Conservation (phyloP, 92 coral and sea anemone genomes). For the Siderastrea radians region DNA sequence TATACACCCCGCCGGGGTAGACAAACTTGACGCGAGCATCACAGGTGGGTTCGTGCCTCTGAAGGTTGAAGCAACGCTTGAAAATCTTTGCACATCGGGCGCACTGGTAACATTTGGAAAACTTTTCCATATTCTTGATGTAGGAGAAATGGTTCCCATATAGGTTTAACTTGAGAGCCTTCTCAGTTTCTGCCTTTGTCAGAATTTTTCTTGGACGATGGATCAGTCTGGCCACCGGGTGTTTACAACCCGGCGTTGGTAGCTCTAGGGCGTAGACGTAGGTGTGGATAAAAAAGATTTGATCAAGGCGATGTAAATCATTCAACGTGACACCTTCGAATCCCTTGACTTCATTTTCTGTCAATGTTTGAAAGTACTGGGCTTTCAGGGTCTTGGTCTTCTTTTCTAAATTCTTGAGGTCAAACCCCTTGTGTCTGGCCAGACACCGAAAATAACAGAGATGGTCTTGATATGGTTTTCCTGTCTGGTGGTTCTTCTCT, state of each 20-base stretch:
- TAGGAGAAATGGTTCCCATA: background rate
- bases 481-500: background rate
- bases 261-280: conserved; percentile 18
- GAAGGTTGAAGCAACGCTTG: background rate
- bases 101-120: conserved; percentile 29
- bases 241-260: too few species aligned
- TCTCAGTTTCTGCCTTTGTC: background rate
- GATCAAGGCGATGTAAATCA: conserved; percentile 21
- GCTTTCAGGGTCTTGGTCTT: too few species aligned
- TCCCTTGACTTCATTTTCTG: background rate
- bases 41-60: conserved; percentile 28
- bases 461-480: background rate
- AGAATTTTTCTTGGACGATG: too few species aligned
- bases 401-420: background rate
- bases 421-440: background rate
- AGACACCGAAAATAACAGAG: background rate
- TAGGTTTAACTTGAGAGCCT: too few species aligned
- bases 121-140: background rate
- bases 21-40: conserved; percentile 4
- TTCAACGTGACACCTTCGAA: background rate
- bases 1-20: conserved; percentile 43
- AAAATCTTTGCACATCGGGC: conserved; percentile 28
- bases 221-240: too few species aligned
- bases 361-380: too few species aligned
- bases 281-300: conserved; percentile 26